These are phyloP conservation scores for Lasioglossum vierecki DNA, from an alignment of 2,888 invertebrate genomes.

Conservation along the genomic window DNA sequence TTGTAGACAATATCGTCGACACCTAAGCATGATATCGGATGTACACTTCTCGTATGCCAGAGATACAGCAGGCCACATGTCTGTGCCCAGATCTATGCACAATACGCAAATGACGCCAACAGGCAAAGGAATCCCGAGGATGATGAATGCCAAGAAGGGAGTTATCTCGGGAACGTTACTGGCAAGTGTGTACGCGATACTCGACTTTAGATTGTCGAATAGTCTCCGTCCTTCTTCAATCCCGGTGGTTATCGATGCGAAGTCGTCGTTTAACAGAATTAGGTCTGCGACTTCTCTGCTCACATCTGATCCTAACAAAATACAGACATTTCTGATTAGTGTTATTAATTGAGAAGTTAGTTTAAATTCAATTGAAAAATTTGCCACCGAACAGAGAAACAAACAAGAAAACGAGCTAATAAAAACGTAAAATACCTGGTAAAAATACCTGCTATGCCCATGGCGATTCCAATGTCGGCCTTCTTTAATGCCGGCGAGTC, in stretches of 20 bases:
- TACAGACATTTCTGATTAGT: not conserved
- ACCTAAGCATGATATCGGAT: slow-evolving; percentile 89
- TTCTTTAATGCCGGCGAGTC: slow-evolving; percentile 99
- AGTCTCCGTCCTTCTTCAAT: slow-evolving; percentile 86
- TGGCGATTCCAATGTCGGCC: slow-evolving; percentile 98
- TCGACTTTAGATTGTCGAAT: slow-evolving; percentile 87
- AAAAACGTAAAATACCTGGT: too few species aligned
- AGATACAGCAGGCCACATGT: slow-evolving; percentile 91
- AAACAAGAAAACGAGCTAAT: too few species aligned
- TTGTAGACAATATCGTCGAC: not conserved
- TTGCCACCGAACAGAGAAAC: too few species aligned
- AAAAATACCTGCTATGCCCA: slow-evolving; percentile 87
- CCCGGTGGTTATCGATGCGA: slow-evolving; percentile 87
- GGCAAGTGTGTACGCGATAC: slow-evolving; percentile 86
- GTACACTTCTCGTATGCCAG: slow-evolving; percentile 91
- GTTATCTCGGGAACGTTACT: slow-evolving; percentile 87
- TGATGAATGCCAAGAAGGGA: slow-evolving; percentile 86
- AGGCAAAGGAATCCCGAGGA: slow-evolving; percentile 85
- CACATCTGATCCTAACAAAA: slow-evolving; percentile 72
- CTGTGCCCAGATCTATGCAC: slow-evolving; percentile 92
- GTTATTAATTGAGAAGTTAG: too few species aligned
- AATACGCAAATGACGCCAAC: slow-evolving; percentile 87
- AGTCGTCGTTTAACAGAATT: slow-evolving; percentile 87
- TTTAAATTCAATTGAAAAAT: too few species aligned
- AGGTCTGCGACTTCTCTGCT: slow-evolving; percentile 87